Evolutionary conservation across 2,113 vertebrate genomes (phyloP).

Genomic region (Glaucomys volans): DNA sequence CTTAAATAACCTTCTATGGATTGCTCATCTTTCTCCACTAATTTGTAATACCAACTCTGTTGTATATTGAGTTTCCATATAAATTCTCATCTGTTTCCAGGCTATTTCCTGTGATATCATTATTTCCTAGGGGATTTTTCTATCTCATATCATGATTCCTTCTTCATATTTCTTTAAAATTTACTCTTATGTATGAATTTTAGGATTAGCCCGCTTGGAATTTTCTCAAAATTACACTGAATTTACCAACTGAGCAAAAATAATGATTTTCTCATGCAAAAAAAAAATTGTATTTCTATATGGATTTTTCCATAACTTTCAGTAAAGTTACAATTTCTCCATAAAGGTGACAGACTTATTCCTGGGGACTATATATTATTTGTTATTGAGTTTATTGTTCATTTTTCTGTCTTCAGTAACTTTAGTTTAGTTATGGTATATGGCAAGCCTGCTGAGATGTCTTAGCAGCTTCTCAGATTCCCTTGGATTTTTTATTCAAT

Average conservation of each 20-base stretch:
- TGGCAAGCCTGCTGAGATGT: not conserved
- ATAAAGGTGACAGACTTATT: conserved; percentile 1
- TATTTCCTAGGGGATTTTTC: not conserved
- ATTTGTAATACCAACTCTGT: not conserved
- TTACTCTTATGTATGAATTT: not conserved
- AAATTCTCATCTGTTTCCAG: not conserved
- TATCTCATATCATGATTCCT: not conserved
- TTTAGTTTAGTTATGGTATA: not conserved
- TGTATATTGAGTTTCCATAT: not conserved
- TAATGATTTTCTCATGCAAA: not conserved
- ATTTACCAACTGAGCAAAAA: not conserved
- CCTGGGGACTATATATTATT: not conserved
- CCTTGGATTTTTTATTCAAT: not conserved
- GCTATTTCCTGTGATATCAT: not conserved
- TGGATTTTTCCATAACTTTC: conserved; percentile 36
- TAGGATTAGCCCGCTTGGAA: not conserved
- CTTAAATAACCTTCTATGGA: conserved; percentile 2
- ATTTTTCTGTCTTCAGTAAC: not conserved
- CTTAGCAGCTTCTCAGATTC: not conserved
- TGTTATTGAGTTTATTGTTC: not conserved
- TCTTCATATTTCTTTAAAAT: not conserved
- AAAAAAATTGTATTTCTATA: not conserved
- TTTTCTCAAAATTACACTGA: not conserved
- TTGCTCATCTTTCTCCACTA: conserved; percentile 8
- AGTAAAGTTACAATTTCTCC: conserved; percentile 9